Percentiles rank a stretch among this genome's conserved stretches.
Conservation (phyloP, 2,113 vertebrate genomes). For the Ailurus styani region DNA sequence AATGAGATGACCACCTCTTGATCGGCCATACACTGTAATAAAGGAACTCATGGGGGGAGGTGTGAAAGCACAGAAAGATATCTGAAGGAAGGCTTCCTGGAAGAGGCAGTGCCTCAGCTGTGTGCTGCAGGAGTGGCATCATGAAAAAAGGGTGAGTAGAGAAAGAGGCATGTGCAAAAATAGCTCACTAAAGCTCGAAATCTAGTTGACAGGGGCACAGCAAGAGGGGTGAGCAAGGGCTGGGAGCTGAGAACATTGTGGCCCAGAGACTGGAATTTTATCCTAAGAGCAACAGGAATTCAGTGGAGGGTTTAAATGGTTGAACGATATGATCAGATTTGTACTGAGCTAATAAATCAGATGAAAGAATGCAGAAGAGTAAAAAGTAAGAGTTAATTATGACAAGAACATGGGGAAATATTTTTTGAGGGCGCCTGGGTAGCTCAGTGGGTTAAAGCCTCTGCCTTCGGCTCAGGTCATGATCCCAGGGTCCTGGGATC, state of each 20-base stretch:
- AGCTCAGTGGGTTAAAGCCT: no score
- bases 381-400: not conserved
- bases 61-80: not conserved
- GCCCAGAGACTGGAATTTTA: not conserved
- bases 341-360: not conserved
- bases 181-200: not conserved
- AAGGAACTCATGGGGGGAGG: not conserved
- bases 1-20: not conserved
- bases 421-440: no score
- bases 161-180: not conserved
- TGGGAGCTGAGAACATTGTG: not conserved
- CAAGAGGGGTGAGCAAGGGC: not conserved
- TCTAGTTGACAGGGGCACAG: not conserved
- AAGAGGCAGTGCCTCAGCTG: not conserved
- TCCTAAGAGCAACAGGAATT: not conserved
- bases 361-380: not conserved
- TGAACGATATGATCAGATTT: not conserved
- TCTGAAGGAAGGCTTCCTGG: not conserved
- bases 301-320: not conserved
- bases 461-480: no score
- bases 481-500: no score
- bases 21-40: not conserved
- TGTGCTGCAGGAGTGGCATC: not conserved
- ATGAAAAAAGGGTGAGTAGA: not conserved
- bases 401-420: not conserved